Conservation (phyloP, 2,797 vertebrate species). For the Lepidocolaptes lacrymiger region DNA sequence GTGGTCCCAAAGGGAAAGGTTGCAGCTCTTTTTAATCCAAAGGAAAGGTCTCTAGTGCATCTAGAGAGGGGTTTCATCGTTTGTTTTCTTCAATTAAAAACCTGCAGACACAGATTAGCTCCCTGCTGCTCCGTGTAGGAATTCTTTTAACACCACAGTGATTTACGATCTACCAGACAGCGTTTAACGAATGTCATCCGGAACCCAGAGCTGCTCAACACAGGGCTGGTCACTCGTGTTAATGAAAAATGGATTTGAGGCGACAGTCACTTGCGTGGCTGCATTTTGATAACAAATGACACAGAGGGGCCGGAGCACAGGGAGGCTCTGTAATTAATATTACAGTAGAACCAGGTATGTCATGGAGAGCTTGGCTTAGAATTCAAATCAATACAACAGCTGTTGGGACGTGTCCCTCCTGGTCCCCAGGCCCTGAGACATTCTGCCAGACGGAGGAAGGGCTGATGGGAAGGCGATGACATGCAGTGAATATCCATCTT, state of each 20-base stretch:
- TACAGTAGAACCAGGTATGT: constrained; percentile 27
- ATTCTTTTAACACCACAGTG: constrained; percentile 44
- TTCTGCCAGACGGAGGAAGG: neutral
- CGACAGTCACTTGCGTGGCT: neutral
- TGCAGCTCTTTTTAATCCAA: constrained; percentile 11
- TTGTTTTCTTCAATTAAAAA: constrained; percentile 75
- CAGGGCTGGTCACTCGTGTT: constrained; percentile 41
- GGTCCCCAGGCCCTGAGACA: constrained; percentile 37
- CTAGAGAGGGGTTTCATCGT: constrained; percentile 43
- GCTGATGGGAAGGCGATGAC: constrained; percentile 55
- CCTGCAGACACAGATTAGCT: constrained; percentile 60
- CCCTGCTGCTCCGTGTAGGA: constrained; percentile 14
- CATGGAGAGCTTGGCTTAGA: neutral
- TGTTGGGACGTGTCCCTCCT: constrained; percentile 42
- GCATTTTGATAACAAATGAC: constrained; percentile 55
- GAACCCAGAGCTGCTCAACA: constrained; percentile 32
- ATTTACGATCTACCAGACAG: constrained; percentile 62
- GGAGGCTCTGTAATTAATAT: constrained; percentile 64
- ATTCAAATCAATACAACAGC: constrained; percentile 53
- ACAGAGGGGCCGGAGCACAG: neutral
- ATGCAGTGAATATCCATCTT: constrained; percentile 48
- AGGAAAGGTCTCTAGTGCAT: constrained; percentile 10
- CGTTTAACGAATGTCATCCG: constrained; percentile 51
- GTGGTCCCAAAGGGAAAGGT: rapidly evolving
- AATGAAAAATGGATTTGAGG: constrained; percentile 63